Evolutionary conservation across 2,797 vertebrate species (phyloP).

Genomic region (Smutsia temminckii): DNA sequence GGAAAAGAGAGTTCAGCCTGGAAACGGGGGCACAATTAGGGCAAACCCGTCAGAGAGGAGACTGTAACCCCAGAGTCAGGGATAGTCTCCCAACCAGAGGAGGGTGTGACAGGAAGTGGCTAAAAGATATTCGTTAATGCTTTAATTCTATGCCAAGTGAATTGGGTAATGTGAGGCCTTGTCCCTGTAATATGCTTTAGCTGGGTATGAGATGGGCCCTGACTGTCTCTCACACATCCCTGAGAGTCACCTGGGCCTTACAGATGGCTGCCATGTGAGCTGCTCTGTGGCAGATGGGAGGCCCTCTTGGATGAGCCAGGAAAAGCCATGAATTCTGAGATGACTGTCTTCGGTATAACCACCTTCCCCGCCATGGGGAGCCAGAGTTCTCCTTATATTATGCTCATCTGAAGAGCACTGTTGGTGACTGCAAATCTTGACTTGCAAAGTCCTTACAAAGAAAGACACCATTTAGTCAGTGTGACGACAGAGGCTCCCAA

Average conservation of each 20-base stretch:
- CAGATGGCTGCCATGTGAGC: accelerated
- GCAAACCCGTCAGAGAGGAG: not conserved
- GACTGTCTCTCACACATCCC: not conserved
- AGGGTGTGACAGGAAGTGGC: not conserved
- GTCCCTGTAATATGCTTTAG: not conserved
- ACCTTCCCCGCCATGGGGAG: not conserved
- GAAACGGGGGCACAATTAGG: not conserved
- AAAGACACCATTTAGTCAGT: not conserved
- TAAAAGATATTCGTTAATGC: not conserved
- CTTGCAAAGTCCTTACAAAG: not conserved
- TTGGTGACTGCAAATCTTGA: not conserved
- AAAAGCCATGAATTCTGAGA: not conserved
- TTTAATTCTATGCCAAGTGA: not conserved
- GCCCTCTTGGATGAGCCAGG: not conserved
- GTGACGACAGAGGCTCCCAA: not conserved
- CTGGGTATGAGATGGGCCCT: accelerated
- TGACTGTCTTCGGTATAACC: not conserved
- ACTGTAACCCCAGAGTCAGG: not conserved
- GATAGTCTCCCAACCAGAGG: not conserved
- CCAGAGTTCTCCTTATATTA: not conserved
- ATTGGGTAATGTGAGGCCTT: not conserved
- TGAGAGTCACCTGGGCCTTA: not conserved
- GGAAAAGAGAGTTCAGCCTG: not conserved
- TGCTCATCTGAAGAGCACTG: not conserved
- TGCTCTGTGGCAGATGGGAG: not conserved